These are phyloP conservation scores for Leptinotarsa defecta DNA, from an alignment of 1,140 invertebrate genomes.

Conservation along the genomic window DNA sequence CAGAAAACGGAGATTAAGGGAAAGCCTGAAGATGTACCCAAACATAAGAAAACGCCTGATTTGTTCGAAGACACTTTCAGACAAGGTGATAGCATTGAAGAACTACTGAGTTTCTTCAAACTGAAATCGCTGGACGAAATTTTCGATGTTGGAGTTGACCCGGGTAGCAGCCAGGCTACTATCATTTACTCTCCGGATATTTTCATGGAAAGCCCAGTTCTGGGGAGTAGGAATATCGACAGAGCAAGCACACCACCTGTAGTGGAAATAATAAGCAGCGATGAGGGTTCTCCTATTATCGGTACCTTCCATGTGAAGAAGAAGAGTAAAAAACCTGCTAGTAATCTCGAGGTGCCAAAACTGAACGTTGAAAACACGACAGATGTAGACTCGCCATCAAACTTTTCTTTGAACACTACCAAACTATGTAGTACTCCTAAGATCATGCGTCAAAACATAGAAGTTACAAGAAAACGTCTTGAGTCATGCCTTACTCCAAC, in stretches of 20 bases:
- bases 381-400: not conserved
- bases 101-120: slow-evolving; percentile 21
- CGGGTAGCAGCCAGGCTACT: slow-evolving; percentile 35
- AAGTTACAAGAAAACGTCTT: slow-evolving; percentile 12
- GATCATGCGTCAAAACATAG: not conserved
- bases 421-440: slow-evolving; percentile 16
- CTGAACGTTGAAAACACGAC: not conserved
- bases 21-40: not conserved
- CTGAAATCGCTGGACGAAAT: slow-evolving; percentile 24
- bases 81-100: not conserved
- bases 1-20: not conserved
- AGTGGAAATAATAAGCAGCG: not conserved
- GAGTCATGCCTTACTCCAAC: not conserved
- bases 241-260: not conserved
- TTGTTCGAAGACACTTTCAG: not conserved
- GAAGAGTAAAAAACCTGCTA: not conserved
- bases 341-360: not conserved
- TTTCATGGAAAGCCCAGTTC: not conserved
- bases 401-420: slow-evolving; percentile 13
- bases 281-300: slow-evolving; percentile 15
- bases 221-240: not conserved
- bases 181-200: slow-evolving; percentile 37
- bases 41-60: not conserved
- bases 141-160: not conserved
- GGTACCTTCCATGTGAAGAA: not conserved